These are phyloP conservation scores for Lamellibrachia luymesi DNA, from an alignment of 1,140 invertebrate species.

Conservation along the genomic window DNA sequence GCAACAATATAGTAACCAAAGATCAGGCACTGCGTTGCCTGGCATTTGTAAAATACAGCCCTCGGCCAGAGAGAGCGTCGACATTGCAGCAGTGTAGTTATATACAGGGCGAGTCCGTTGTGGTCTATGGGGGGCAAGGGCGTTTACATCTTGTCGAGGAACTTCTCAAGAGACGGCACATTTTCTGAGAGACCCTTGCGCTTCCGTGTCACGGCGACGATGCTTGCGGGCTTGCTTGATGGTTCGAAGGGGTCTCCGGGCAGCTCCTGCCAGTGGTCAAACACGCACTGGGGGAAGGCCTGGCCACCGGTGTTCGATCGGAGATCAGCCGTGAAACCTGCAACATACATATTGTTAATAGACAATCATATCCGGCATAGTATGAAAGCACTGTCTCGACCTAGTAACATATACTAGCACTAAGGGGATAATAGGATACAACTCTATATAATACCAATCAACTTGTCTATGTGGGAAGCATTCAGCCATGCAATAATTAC, in stretches of 20 bases:
- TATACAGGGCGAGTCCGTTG: neutral
- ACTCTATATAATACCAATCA: too few relatives aligned
- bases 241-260: conserved; percentile 89
- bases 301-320: conserved; percentile 98
- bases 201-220: conserved; percentile 94
- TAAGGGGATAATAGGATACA: too few relatives aligned
- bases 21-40: neutral
- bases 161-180: conserved; percentile 51
- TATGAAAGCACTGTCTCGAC: neutral
- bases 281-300: conserved; percentile 99
- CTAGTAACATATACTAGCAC: too few relatives aligned
- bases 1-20: neutral
- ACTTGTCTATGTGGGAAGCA: too few relatives aligned
- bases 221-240: conserved; percentile 74
- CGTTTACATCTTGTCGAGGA: conserved; percentile 52
- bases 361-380: neutral
- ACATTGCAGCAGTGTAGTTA: neutral
- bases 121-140: neutral
- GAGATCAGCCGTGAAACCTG: conserved; percentile 94
- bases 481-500: too few relatives aligned
- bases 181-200: conserved; percentile 98
- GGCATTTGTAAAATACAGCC: neutral
- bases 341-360: conserved; percentile 21
- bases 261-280: conserved; percentile 98
- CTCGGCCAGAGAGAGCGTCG: neutral